phyloP scores from a whole-genome alignment of 1,140 invertebrate genomes.

The Dinoponera quadriceps region DNA sequence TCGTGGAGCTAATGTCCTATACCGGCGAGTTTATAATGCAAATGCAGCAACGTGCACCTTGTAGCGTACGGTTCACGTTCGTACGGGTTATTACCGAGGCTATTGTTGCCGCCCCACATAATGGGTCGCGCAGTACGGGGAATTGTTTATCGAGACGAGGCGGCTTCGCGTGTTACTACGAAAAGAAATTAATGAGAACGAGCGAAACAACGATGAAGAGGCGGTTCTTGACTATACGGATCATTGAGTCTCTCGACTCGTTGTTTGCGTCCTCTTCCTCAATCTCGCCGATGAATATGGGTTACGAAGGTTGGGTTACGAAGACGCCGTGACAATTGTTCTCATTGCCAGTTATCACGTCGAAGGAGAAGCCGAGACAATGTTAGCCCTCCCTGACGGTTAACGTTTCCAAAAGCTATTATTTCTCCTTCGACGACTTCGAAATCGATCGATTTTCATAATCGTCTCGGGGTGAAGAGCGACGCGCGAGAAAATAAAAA shows the following conservation, averaged over 20 bases:
- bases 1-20: neutral
- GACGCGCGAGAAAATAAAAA: no score
- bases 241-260: neutral
- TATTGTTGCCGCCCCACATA: neutral
- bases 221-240: neutral
- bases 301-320: neutral
- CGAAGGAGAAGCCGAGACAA: neutral
- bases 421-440: neutral
- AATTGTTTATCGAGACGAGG: neutral
- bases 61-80: neutral
- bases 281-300: conserved; percentile 4
- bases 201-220: neutral
- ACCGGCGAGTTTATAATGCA: neutral
- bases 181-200: conserved; percentile 15
- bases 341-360: neutral
- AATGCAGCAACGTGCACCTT: neutral
- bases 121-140: neutral
- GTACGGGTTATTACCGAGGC: neutral
- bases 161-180: neutral
- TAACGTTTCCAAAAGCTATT: neutral
- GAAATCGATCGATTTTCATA: neutral
- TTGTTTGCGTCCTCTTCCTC: neutral
- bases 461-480: no score
- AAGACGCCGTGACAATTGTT: neutral
- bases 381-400: neutral